Percentiles rank a stretch among this genome's conserved stretches.
Evolutionary conservation across 2,888 invertebrate species (phyloP).

Genomic region (Mesorhabditis belari): DNA sequence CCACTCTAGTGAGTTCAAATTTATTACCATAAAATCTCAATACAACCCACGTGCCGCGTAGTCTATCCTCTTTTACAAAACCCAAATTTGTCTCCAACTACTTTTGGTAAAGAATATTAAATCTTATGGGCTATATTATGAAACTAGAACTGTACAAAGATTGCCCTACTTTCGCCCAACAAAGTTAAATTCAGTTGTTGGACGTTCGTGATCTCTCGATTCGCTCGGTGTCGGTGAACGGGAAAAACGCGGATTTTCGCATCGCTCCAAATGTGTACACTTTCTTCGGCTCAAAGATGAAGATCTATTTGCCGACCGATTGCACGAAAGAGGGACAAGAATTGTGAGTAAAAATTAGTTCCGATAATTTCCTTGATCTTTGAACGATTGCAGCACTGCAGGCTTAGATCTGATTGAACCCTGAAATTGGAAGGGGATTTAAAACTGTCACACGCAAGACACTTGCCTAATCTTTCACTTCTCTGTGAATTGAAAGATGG

Average conservation of each 20-base stretch:
- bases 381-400: no score
- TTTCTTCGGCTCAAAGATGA: conserved; percentile 37
- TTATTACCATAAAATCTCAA: no score
- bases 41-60: no score
- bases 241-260: conserved; percentile 26
- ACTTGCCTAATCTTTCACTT: neutral
- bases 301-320: conserved; percentile 23
- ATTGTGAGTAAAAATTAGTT: conserved; percentile 11
- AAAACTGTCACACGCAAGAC: neutral
- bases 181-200: conserved; percentile 29
- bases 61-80: no score
- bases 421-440: neutral
- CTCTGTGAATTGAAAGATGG: no score
- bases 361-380: neutral
- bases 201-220: conserved; percentile 44
- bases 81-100: no score
- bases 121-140: no score
- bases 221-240: conserved; percentile 30
- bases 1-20: no score
- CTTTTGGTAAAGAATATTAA: no score
- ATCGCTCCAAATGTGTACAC: conserved; percentile 36
- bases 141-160: no score
- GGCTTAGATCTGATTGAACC: no score
- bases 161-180: no score
- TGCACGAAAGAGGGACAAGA: conserved; percentile 18